Evolutionary conservation across 2,797 vertebrate genomes (phyloP).

Genomic region (Phalloptychus januarius): DNA sequence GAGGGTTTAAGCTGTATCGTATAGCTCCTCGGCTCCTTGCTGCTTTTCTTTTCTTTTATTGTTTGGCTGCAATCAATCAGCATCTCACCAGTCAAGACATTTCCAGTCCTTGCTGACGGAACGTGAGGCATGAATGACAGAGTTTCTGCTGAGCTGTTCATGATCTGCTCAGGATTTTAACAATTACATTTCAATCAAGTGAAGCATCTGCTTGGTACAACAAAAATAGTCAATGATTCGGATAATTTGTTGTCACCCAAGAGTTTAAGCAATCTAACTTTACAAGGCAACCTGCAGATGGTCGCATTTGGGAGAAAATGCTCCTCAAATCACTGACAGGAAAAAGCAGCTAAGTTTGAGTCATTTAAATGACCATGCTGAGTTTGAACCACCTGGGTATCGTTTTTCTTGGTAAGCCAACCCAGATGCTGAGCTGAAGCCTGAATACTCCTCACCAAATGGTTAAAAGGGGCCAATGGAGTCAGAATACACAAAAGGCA

Average conservation of each 20-base stretch:
- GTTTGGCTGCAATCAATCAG: slow-evolving; percentile 49
- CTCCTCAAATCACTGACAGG: slow-evolving; percentile 9
- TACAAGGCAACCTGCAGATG: slow-evolving; percentile 14
- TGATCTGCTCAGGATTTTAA: slow-evolving; percentile 52
- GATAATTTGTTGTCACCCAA: slow-evolving; percentile 41
- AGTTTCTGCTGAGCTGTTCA: slow-evolving; percentile 40
- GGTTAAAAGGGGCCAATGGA: slow-evolving; percentile 56
- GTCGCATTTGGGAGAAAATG: slow-evolving; percentile 9
- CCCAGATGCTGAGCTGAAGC: slow-evolving; percentile 34
- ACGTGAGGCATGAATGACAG: slow-evolving; percentile 21
- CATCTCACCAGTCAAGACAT: slow-evolving; percentile 52
- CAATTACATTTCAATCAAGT: slow-evolving; percentile 66
- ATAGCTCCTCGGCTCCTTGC: slow-evolving; percentile 14
- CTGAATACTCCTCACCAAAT: slow-evolving; percentile 48
- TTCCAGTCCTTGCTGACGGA: slow-evolving; percentile 37
- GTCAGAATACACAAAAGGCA: slow-evolving; percentile 61
- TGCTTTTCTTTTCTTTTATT: slow-evolving; percentile 20
- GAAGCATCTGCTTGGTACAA: slow-evolving; percentile 32
- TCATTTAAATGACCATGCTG: slow-evolving; percentile 37
- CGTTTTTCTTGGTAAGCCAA: slow-evolving; percentile 59
- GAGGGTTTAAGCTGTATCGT: slow-evolving; percentile 4
- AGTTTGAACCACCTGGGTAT: slow-evolving; percentile 57
- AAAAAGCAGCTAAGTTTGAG: slow-evolving; percentile 30
- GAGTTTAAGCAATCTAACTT: slow-evolving; percentile 33
- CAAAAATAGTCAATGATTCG: slow-evolving; percentile 52